Percentiles rank a stretch among this genome's conserved stretches.
phyloP scores from a whole-genome alignment of 2,888 invertebrate genomes.

The Harmothoe impar region DNA sequence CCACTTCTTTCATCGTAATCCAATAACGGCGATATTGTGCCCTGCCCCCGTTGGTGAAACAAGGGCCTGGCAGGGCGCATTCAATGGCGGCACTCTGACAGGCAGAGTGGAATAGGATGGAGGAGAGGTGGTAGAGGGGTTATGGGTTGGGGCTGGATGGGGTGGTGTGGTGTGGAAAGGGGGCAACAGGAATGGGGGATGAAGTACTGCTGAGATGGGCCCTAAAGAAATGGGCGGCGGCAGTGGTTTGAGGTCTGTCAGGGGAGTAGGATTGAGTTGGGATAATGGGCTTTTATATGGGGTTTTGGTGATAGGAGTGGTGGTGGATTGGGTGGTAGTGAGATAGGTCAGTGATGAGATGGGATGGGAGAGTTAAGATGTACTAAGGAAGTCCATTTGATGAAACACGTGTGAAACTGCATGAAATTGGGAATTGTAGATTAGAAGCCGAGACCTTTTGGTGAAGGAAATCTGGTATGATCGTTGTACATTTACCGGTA shows the following conservation, averaged over 20 bases:
- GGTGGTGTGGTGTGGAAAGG: background rate
- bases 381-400: too few relatives aligned
- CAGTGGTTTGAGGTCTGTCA: background rate
- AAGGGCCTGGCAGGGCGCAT: slow-evolving; percentile 30
- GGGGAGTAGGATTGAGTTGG: background rate
- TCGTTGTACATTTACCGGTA: too few relatives aligned
- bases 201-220: background rate
- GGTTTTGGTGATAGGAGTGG: background rate
- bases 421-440: too few relatives aligned
- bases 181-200: background rate
- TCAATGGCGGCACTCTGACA: background rate
- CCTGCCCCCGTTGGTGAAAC: slow-evolving; percentile 37
- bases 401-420: too few relatives aligned
- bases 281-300: background rate
- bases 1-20: slow-evolving; percentile 54
- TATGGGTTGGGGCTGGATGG: background rate
- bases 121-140: background rate
- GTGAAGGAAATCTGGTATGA: too few relatives aligned
- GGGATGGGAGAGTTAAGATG: too few relatives aligned
- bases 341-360: background rate
- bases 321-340: background rate
- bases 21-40: slow-evolving; percentile 54
- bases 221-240: background rate
- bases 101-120: slow-evolving; percentile 5
- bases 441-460: too few relatives aligned